phyloP scores from a whole-genome alignment of 1,140 invertebrate species.

The Cydia strobilella region DNA sequence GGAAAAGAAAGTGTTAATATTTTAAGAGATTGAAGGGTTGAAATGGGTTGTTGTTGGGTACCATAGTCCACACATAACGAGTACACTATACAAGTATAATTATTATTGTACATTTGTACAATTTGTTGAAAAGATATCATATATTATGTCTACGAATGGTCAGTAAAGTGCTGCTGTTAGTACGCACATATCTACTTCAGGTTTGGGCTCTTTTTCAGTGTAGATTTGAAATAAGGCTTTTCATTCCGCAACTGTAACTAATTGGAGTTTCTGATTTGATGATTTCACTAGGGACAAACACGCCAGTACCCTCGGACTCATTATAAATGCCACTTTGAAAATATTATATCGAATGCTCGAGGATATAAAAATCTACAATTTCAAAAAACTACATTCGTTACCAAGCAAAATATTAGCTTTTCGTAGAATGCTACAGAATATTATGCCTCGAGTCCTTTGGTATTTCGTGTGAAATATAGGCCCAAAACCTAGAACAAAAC shows the following conservation, averaged over 20 bases:
- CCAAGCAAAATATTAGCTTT: no score
- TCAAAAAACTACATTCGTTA: not conserved
- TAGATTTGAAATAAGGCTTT: not conserved
- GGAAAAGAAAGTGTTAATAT: conserved; percentile 2
- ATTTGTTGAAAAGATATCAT: no score
- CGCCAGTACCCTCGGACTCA: not conserved
- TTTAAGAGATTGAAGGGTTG: not conserved
- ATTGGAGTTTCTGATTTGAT: not conserved
- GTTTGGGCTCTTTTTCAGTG: not conserved
- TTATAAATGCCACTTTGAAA: not conserved
- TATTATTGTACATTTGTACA: no score
- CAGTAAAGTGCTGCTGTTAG: no score
- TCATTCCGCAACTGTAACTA: not conserved
- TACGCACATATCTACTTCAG: not conserved
- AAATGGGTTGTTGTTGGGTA: not conserved
- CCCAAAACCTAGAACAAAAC: not conserved
- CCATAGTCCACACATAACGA: no score
- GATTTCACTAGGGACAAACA: not conserved
- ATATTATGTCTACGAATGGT: no score
- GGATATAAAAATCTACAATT: not conserved
- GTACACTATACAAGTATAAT: no score
- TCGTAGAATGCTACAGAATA: no score
- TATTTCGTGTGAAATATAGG: not conserved
- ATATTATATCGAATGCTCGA: not conserved
- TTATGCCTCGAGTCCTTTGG: no score